Percentiles rank a stretch among this genome's conserved stretches.
Evolutionary conservation across 1,140 invertebrate genomes (phyloP).

Genomic region (Heterodera schachtii): DNA sequence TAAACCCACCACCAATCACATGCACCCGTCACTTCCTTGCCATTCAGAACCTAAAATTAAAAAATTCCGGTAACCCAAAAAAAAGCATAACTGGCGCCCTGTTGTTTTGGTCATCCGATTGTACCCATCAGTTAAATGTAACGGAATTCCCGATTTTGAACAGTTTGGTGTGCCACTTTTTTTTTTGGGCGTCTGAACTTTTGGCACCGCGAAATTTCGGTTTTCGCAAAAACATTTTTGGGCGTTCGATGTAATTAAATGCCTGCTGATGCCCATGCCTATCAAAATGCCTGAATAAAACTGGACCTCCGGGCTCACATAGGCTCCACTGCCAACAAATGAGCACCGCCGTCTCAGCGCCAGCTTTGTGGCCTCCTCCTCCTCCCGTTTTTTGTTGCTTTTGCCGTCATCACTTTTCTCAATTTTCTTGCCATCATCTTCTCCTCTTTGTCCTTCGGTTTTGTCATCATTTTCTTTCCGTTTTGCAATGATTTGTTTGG

Average conservation of each 20-base stretch:
- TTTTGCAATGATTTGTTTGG: conserved; percentile 22
- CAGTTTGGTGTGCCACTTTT: too few relatives aligned
- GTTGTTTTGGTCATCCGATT: too few relatives aligned
- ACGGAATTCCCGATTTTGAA: too few relatives aligned
- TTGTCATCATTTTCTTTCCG: neutral
- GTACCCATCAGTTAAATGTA: too few relatives aligned
- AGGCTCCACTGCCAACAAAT: conserved; percentile 96
- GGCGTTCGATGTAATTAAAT: too few relatives aligned
- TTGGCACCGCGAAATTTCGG: too few relatives aligned
- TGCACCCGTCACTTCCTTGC: conserved; percentile 67
- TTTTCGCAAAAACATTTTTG: too few relatives aligned
- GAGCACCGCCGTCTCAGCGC: conserved; percentile 72
- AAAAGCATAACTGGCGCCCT: conserved; percentile 63
- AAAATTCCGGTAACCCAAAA: neutral
- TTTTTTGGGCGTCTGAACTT: too few relatives aligned
- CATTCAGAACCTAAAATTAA: conserved; percentile 66
- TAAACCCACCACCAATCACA: conserved; percentile 83
- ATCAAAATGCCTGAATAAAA: too few relatives aligned
- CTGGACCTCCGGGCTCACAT: conserved; percentile 88
- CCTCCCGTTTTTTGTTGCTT: neutral
- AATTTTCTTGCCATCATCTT: neutral
- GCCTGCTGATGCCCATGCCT: too few relatives aligned
- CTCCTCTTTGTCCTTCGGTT: neutral
- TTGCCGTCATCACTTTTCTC: neutral
- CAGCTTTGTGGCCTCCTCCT: neutral